Evolutionary conservation across 92 coral and sea anemone species (phyloP).

Genomic region (Epizoanthus fatuus): DNA sequence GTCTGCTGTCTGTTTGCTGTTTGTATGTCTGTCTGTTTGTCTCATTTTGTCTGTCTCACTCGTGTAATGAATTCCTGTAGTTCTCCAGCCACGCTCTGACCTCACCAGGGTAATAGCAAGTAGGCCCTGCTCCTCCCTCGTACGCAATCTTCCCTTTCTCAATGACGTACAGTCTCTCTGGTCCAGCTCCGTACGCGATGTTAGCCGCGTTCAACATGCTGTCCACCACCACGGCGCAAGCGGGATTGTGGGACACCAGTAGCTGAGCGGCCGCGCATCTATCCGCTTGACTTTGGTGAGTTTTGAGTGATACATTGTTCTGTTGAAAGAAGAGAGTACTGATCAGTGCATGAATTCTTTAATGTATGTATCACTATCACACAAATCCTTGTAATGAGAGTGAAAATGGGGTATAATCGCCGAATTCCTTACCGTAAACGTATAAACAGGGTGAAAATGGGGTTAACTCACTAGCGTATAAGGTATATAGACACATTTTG

Average conservation of each 20-base stretch:
- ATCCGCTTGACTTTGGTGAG: conserved; percentile 81
- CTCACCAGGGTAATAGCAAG: conserved; percentile 71
- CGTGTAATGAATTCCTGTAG: conserved; percentile 22
- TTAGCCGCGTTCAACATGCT: conserved; percentile 80
- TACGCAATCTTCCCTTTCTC: conserved; percentile 75
- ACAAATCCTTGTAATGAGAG: no score
- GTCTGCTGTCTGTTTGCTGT: no score
- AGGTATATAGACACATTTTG: no score
- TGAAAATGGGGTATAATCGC: not conserved
- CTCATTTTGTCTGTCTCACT: not conserved
- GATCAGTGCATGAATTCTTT: no score
- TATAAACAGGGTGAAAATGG: no score
- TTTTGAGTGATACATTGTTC: conserved; percentile 76
- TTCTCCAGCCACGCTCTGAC: conserved; percentile 83
- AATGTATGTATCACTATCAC: no score
- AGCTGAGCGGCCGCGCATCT: conserved; percentile 87
- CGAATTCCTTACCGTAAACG: no score
- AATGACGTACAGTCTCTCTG: conserved; percentile 84
- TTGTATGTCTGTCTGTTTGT: no score
- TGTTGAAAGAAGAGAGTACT: conserved; percentile 21
- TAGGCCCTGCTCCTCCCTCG: conserved; percentile 91
- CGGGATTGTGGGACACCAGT: conserved; percentile 80
- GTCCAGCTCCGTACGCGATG: conserved; percentile 89
- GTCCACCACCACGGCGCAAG: conserved; percentile 79
- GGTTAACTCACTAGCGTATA: no score